Evolutionary conservation across 2,797 vertebrate genomes (phyloP).

Genomic region (Philypnodon macrostomus): DNA sequence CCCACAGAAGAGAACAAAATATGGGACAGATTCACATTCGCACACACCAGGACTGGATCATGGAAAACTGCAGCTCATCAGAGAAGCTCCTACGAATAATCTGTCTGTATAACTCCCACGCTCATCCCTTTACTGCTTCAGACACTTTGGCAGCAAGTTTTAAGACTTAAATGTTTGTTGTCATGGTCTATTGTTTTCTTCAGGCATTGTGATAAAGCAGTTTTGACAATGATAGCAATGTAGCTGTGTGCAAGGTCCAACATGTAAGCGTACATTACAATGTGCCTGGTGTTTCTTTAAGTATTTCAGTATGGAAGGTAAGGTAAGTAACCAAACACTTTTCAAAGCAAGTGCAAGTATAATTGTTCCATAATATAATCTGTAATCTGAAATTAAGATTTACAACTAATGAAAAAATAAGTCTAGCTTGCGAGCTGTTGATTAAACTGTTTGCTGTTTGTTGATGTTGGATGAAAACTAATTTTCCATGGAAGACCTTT

Average conservation of each 20-base stretch:
- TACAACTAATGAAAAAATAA: too few species aligned
- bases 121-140: conserved; percentile 34
- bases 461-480: too few species aligned
- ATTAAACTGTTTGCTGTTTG: too few species aligned
- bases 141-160: conserved; percentile 20
- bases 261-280: too few species aligned
- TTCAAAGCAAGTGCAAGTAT: background rate
- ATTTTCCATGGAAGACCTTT: too few species aligned
- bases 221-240: background rate
- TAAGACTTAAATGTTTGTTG: conserved; percentile 24
- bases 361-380: too few species aligned
- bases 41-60: background rate
- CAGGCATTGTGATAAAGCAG: too few species aligned
- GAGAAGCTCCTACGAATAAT: conserved; percentile 39
- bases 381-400: too few species aligned
- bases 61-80: conserved; percentile 35
- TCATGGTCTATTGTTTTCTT: conserved; percentile 25
- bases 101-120: conserved; percentile 56
- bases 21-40: background rate
- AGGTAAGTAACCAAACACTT: background rate
- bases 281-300: too few species aligned
- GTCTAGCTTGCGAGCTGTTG: too few species aligned
- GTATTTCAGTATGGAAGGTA: too few species aligned
- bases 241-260: too few species aligned
- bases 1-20: background rate